Percentiles rank a stretch among this genome's conserved stretches.
phyloP scores from a whole-genome alignment of 1,140 invertebrate species.

The Asobara japonica region DNA sequence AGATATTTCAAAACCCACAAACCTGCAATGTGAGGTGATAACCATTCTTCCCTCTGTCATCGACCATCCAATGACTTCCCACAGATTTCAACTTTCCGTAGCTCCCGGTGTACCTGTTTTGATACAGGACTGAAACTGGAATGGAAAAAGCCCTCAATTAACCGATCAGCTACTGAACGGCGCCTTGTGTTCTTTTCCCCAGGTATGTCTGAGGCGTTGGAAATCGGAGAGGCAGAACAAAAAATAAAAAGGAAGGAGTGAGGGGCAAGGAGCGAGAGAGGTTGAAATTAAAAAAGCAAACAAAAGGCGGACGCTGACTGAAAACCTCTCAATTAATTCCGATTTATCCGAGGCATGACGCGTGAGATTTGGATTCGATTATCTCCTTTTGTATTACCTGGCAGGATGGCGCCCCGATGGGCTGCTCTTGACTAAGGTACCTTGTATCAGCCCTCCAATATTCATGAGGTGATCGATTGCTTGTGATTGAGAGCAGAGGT shows the following conservation, averaged over 20 bases:
- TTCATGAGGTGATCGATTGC: not conserved
- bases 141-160: slow-evolving; percentile 46
- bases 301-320: slow-evolving; percentile 44
- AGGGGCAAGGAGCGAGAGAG: slow-evolving; percentile 31
- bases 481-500: not conserved
- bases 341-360: slow-evolving; percentile 64
- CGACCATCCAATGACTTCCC: no score
- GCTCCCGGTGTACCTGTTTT: no score
- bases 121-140: not conserved
- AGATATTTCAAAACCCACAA: no score
- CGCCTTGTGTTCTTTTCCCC: slow-evolving; percentile 22
- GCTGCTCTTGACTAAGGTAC: not conserved
- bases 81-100: no score
- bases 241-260: not conserved
- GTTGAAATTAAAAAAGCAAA: slow-evolving; percentile 35
- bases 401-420: slow-evolving; percentile 15
- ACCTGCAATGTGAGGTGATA: no score
- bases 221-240: not conserved
- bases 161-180: slow-evolving; percentile 64
- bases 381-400: slow-evolving; percentile 47
- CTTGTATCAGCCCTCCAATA: not conserved
- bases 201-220: not conserved
- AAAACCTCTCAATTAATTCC: slow-evolving; percentile 65
- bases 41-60: no score
- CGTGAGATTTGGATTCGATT: slow-evolving; percentile 62